Base-by-base conservation (phyloP, 1,140 invertebrate species). In the Trichoplusia ni region DNA sequence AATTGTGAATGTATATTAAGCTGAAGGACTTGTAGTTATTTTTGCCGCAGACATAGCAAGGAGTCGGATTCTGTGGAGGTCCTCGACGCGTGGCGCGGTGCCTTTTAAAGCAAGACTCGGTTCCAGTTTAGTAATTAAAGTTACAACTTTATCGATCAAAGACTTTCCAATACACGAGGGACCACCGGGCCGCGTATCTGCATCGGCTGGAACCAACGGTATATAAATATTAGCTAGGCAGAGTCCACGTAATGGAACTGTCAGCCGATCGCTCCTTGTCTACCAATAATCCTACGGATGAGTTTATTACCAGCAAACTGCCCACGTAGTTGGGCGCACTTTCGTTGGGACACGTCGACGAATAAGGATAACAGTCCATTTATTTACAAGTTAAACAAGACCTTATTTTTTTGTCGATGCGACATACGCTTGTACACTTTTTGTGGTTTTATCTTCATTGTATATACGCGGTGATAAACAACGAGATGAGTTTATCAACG, bases 61-160 rank as follows among this genome's bases (percentile, higher is more conserved):
- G 38, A 59, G 14, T 67, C 33, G 49, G 62, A 59, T 56, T 63
- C 53, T 49, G 61, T 69, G 68, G 56, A 73, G 51, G 61, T 69
- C 58, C 37, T 51, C 44, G 51, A 69, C 67, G 69, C 76, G 76
- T 76, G 69, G 67, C 71, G 83, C 84, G 84, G 84, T 74, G 49
- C 73, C 81, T 79, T 82, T 86, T 79, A 77, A 77, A 75, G 73
- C 73, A 64, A 56, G 66, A 71, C 65, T 74, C 72, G 67, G 73
- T 81, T 82, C 86, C 84, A 86, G 82, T 83, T 86, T 81, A 81
- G 84, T 80, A 88, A 89, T 89, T 88, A 89, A 89, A 86, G 75
- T 80, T 79, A 86, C 85, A 86, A 83, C 80, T 89, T 89, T 89
- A 89, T 89, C 83, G 86, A 86, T 84, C 77, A 82, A 80, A 79